Conservation (phyloP, 1,140 invertebrate species). For the Patella vulgata region DNA sequence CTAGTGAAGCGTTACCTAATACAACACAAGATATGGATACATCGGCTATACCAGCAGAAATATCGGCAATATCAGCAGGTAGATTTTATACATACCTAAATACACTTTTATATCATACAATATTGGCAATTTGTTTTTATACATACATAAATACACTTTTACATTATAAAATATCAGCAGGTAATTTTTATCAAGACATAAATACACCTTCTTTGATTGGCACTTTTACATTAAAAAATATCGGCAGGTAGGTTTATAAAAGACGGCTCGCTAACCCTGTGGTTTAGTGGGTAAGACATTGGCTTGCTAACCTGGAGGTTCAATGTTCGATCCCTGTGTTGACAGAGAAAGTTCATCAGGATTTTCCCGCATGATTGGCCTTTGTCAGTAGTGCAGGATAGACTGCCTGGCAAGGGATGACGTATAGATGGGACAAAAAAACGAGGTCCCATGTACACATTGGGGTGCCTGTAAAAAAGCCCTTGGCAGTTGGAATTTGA, state of each 20-base stretch:
- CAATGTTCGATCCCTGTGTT: no score
- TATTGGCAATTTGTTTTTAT: constrained; percentile 21
- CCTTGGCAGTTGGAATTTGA: no score
- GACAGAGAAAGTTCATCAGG: no score
- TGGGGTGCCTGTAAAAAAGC: no score
- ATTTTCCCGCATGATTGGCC: neutral
- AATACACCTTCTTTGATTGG: neutral
- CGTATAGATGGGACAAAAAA: no score
- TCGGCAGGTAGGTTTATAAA: constrained; percentile 15
- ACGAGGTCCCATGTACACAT: no score
- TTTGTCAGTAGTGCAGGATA: neutral
- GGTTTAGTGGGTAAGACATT: no score
- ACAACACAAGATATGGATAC: constrained; percentile 43
- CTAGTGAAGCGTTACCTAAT: constrained; percentile 33
- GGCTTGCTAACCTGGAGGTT: no score
- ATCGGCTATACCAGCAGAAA: constrained; percentile 47
- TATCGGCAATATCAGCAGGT: constrained; percentile 32
- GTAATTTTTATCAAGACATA: neutral
- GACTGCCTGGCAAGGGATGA: no score
- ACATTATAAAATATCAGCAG: constrained; percentile 22
- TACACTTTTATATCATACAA: neutral
- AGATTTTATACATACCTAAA: neutral
- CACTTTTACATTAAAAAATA: constrained; percentile 2
- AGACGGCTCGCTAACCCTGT: neutral
- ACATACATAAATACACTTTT: neutral